Base-by-base conservation (phyloP, 2,797 vertebrate species). In the Carapus acus region DNA sequence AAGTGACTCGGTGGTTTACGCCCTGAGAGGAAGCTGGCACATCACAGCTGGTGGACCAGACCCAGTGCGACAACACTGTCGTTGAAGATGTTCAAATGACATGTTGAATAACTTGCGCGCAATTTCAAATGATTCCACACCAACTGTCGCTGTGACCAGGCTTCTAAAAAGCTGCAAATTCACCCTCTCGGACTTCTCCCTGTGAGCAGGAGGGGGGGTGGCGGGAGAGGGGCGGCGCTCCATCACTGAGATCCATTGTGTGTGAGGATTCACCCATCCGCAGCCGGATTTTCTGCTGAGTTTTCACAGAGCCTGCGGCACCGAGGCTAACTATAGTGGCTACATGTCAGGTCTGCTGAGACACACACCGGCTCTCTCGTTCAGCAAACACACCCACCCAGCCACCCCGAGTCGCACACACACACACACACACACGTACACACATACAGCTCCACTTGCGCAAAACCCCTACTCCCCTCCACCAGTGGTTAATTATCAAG, bases 401-500 rank as follows among this genome's bases (percentile, higher is more conserved):
- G 15, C 27, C 41, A 27, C n/a, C 27, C 33, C 51, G 15, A 21
- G 45, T 40, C 14, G 54, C n/a, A 49, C 9, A 69, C 52, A 50
- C 18, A 49, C 49, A 65, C 21, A 37, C 4, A 13, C 17, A 16
- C 38, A 36, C 15, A n/a, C 33, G 17, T 13, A 44, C 64, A 72
- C 18, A 58, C 14, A 13, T 37, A 67, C 55, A 50, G 51, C 12
- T 43, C n/a, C 27, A 38, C 58, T 44, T 53, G 49, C 53, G 69
- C 20, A 64, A 34, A n/a, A 43, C 44, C 46, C 54, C 41, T 33
- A 45, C 58, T 58, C 54, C 59, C 70, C 59, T 58, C 74, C 75
- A 78, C 74, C 60, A 76, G 72, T 71, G 79, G 73, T 84, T 86
- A 83, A 87, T 86, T 83, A 86, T 82, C 81, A 62, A 68, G 77